Conservation (phyloP, 2,797 vertebrate species). For the Salmo trutta region DNA sequence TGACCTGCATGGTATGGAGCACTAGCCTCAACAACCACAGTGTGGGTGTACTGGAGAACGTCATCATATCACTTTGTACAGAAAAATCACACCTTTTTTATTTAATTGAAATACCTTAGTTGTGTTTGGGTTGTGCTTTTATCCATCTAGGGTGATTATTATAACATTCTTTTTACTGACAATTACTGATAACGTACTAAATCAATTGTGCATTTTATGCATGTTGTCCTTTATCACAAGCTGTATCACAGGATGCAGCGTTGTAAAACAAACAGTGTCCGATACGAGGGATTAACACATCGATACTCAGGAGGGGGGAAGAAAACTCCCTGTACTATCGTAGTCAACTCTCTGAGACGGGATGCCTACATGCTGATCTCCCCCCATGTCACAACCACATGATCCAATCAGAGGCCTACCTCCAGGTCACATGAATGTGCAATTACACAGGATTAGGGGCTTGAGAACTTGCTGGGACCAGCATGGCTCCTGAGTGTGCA, state of each 20-base stretch:
- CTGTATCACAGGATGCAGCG: background rate
- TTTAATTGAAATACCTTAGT: background rate
- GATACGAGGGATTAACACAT: conserved; percentile 62
- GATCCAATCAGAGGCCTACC: conserved; percentile 66
- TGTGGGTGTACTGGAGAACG: background rate
- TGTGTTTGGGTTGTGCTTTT: background rate
- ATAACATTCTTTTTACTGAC: background rate
- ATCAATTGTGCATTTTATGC: background rate
- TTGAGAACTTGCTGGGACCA: conserved; percentile 67
- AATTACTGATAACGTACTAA: background rate
- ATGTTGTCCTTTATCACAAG: background rate
- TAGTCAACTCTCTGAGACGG: conserved; percentile 22
- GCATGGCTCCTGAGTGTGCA: conserved; percentile 69
- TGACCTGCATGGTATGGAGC: conserved; percentile 65
- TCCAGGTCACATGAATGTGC: conserved; percentile 63
- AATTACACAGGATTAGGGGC: conserved; percentile 75
- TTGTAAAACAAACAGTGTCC: conserved; percentile 16
- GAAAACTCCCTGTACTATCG: conserved; percentile 32
- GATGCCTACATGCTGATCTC: conserved; percentile 58
- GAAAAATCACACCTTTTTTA: background rate
- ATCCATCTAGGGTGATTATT: background rate
- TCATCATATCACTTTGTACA: too few relatives aligned
- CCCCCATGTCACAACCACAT: conserved; percentile 46
- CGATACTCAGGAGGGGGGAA: conserved; percentile 31
- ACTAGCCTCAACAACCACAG: conserved; percentile 7